Conservation (phyloP, 2,888 invertebrate species). For the Mesorhabditis belari region DNA sequence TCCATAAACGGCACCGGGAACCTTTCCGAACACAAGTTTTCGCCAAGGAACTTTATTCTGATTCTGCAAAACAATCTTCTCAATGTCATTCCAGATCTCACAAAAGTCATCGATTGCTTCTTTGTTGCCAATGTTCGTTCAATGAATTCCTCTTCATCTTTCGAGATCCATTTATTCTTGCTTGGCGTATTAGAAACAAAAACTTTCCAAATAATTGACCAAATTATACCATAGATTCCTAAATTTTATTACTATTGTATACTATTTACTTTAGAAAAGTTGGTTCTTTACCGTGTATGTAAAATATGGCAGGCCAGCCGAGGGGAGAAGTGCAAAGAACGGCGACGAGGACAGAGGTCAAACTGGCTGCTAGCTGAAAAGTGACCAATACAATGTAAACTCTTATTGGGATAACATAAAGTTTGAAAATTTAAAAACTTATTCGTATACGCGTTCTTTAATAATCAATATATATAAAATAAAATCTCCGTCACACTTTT, state of each 20-base stretch:
- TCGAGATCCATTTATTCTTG: not conserved
- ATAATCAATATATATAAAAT: too few relatives aligned
- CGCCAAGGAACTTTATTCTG: not conserved
- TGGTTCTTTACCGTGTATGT: slow-evolving; percentile 6
- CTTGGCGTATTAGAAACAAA: not conserved
- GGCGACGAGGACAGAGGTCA: not conserved
- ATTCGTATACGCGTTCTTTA: too few relatives aligned
- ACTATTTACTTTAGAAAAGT: not conserved
- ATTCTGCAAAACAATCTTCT: not conserved
- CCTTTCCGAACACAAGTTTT: not conserved
- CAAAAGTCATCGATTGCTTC: not conserved
- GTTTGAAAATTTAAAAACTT: too few relatives aligned
- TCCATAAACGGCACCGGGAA: not conserved
- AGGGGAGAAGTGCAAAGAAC: slow-evolving; percentile 1
- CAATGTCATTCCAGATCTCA: not conserved
- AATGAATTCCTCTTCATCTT: not conserved
- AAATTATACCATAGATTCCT: not conserved
- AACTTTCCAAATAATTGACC: not conserved
- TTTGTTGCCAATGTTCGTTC: not conserved
- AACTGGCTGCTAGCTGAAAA: not conserved
- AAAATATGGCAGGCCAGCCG: slow-evolving; percentile 14
- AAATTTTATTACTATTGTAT: not conserved
- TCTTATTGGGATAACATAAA: too few relatives aligned
- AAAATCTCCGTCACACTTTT: not conserved
- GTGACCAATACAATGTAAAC: not conserved